Evolutionary conservation across 2,888 invertebrate species (phyloP), one percentile per base, ranked within the genome.

Genomic region (Hypolimnas misippus): DNA sequence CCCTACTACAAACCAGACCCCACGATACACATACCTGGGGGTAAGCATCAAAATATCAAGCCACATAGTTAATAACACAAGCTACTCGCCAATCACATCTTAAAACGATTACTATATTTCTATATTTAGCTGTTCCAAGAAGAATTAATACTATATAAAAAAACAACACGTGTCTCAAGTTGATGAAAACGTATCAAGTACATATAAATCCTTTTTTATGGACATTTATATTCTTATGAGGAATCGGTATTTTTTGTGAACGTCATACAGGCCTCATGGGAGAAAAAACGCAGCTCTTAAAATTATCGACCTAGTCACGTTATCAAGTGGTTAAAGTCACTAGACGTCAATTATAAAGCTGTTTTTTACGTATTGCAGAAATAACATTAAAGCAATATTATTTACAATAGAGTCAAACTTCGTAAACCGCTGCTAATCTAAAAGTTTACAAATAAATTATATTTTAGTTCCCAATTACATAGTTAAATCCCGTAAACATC

Each of bases 11-110:
- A 92, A 76, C 92, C 93, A 19, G 94, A 94, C 50, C 86, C 93
- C 67, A 76, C 93, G 25, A 87, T 94, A 74, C 94, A 95, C 74
- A 87, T 95, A 82, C 94, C 94, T 62, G 81, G 94, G 83, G 94
- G 94, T 94, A 86, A 82, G 16, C 3, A 46, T 42, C 3, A 21
- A n/a, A 35, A 21, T 19, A 10, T 55, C 16, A 16, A 14, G 8
- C 14, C n/a, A 40, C 12, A 40, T 21, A 17, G 2, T 17, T n/a
- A 21, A 21, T 51, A 33, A 33, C 3, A 44, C n/a, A n/a, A n/a
- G n/a, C n/a, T n/a, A n/a, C n/a, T n/a, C n/a, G n/a, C n/a, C n/a
- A n/a, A n/a, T n/a, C n/a, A n/a, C n/a, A n/a, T n/a, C n/a, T n/a
- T n/a, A n/a, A n/a, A n/a, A n/a, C n/a, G n/a, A n/a, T n/a, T n/a